phyloP scores from a whole-genome alignment of 2,113 vertebrate genomes.

The Varanus komodoensis region DNA sequence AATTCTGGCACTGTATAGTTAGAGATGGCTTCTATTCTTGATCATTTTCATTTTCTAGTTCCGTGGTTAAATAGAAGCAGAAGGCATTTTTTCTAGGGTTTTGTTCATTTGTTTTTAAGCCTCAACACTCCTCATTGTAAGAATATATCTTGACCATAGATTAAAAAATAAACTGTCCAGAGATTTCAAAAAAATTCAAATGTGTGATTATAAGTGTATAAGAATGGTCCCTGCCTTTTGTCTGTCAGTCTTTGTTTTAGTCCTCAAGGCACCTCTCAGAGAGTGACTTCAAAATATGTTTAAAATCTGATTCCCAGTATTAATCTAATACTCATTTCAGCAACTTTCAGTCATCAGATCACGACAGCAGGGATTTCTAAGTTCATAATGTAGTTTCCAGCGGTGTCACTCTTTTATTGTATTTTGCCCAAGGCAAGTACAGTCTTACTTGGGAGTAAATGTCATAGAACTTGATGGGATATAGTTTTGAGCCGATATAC shows the following conservation, averaged over 20 bases:
- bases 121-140: neutral
- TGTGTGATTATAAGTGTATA: neutral
- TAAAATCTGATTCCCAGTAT: neutral
- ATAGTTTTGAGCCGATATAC: neutral
- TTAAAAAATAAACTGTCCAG: neutral
- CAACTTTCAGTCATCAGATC: neutral
- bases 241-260: no score
- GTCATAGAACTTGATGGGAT: neutral
- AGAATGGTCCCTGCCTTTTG: neutral
- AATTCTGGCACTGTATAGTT: rapidly evolving
- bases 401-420: neutral
- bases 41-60: neutral
- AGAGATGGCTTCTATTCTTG: neutral
- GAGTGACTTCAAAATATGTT: neutral
- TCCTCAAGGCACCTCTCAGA: neutral
- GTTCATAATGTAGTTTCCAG: neutral
- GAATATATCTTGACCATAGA: neutral
- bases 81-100: neutral
- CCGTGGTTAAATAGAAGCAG: neutral
- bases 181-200: neutral
- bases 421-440: neutral
- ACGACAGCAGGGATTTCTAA: neutral
- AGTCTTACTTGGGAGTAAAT: neutral
- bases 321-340: neutral
- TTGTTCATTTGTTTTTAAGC: neutral